Conservation (phyloP, 2,113 vertebrate species). For the Emydocephalus ijimae region DNA sequence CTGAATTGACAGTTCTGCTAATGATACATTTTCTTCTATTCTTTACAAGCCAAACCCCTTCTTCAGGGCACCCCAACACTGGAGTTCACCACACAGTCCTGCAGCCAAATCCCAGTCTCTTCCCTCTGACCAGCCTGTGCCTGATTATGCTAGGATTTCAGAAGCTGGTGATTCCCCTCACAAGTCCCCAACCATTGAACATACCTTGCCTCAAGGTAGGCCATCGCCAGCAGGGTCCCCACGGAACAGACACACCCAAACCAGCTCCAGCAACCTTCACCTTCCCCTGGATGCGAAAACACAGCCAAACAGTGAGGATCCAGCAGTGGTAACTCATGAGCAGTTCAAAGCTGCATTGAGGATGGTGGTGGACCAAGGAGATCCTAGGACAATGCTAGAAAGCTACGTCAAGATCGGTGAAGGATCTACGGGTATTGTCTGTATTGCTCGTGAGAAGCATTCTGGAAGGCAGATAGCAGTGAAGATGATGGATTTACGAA, state of each 20-base stretch:
- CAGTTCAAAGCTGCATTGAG: slow-evolving; percentile 96
- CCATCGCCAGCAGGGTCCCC: slow-evolving; percentile 90
- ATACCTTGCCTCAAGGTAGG: slow-evolving; percentile 73
- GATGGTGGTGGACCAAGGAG: slow-evolving; percentile 97
- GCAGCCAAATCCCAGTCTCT: slow-evolving; percentile 75
- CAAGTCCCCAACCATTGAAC: slow-evolving; percentile 54
- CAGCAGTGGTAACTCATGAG: slow-evolving; percentile 88
- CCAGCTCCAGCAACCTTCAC: slow-evolving; percentile 88
- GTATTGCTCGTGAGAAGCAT: slow-evolving; percentile 92
- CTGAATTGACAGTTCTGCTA: background rate
- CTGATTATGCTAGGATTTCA: slow-evolving; percentile 57
- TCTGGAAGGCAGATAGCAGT: slow-evolving; percentile 92
- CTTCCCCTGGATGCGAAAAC: slow-evolving; percentile 78
- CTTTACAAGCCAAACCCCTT: slow-evolving; percentile 60
- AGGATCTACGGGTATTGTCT: slow-evolving; percentile 95
- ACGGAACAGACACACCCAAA: slow-evolving; percentile 83
- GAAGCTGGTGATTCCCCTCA: slow-evolving; percentile 68
- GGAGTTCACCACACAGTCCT: slow-evolving; percentile 58
- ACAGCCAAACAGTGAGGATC: slow-evolving; percentile 71
- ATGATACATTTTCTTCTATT: background rate
- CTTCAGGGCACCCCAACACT: slow-evolving; percentile 63
- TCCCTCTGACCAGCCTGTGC: slow-evolving; percentile 62
- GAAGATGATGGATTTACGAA: slow-evolving; percentile 98
- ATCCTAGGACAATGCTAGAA: slow-evolving; percentile 88
- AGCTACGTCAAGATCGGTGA: slow-evolving; percentile 97